Evolutionary conservation across 2,888 invertebrate genomes (phyloP), one percentile per base, ranked within the genome.

Genomic region (Chironomus tentans): DNA sequence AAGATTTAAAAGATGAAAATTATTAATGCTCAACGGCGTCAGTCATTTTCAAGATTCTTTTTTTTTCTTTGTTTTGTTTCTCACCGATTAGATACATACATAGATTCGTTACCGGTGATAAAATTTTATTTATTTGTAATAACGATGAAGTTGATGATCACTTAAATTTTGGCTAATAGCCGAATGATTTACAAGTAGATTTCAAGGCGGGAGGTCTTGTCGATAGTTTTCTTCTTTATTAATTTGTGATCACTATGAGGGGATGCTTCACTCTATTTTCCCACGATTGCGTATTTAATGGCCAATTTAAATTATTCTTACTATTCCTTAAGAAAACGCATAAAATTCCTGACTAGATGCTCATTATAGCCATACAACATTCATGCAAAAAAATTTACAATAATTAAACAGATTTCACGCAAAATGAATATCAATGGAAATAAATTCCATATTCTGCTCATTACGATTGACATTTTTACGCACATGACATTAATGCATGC

Each of bases 21-120:
- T 73, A 65, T 74, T 74, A 74, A 74, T 74, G 74, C 68, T 65
- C 68, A 74, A 73, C 68, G 74, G 74, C 74, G 74, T 74, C 74
- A 74, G 74, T 74, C 68, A 24, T 21, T 74, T 65, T 28, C 68
- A 18, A n/a, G n/a, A 24, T 13, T 7, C 15, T 12, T 47, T 18
- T 28, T 68, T 68, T 28, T 28, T 6, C 7, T 62, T 28, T 62
- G 38, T 62, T 74, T 68, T 28, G 13, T 46, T 61, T 72, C 72
- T 61, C 72, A 72, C 61, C 61, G 74, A 46, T 70, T 70, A 70
- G 15, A 56, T 15, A 56, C 15, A 50, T 56, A 56, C 18, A 13
- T 21, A 70, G 18, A 47, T 74, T 24, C 13, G 12, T 47, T 13
- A 15, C 38, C 22, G 62, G 74, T 46, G 65, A 74, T 74, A 74